phyloP scores from a whole-genome alignment of 2,113 vertebrate genomes.

The Sakesphorus luctuosus region DNA sequence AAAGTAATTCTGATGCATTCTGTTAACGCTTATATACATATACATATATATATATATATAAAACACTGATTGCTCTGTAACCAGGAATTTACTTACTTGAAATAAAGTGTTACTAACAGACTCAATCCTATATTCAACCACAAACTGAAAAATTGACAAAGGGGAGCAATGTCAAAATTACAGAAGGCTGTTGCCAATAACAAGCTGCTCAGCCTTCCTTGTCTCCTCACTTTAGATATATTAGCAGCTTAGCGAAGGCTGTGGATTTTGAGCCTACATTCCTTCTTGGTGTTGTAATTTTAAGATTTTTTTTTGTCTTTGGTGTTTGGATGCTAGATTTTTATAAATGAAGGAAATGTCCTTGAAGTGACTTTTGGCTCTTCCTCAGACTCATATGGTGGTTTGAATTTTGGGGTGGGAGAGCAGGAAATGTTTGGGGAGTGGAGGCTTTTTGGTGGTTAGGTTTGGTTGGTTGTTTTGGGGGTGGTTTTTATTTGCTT shows the following conservation, averaged over 20 bases:
- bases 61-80: not conserved
- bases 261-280: not conserved
- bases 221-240: not conserved
- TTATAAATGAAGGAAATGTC: not conserved
- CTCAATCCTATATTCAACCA: not conserved
- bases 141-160: not conserved
- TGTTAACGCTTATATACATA: not conserved
- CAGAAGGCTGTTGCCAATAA: not conserved
- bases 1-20: not conserved
- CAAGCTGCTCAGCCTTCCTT: not conserved
- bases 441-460: not conserved
- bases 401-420: not conserved
- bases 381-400: not conserved
- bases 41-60: too few relatives aligned
- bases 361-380: not conserved
- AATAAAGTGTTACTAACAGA: not conserved
- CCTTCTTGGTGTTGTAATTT: not conserved
- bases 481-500: not conserved
- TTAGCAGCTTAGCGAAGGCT: not conserved
- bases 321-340: not conserved
- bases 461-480: not conserved
- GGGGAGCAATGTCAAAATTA: not conserved
- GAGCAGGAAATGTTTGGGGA: not conserved
- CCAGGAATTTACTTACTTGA: not conserved
- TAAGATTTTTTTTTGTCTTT: not conserved